phyloP scores from a whole-genome alignment of 2,797 vertebrate species.

The Cercopithecus neglectus region DNA sequence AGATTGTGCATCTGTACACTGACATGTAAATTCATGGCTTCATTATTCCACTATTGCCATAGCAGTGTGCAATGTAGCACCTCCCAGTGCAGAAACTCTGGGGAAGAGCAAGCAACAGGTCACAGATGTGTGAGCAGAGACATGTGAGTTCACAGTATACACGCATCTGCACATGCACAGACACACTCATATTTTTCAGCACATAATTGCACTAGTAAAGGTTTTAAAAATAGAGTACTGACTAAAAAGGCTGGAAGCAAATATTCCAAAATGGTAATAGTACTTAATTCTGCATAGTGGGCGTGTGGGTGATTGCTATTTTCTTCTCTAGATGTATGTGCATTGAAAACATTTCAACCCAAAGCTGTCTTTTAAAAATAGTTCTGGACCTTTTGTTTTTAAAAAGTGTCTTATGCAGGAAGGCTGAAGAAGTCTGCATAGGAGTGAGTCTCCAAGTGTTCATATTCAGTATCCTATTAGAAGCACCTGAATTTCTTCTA shows the following conservation, averaged over 20 bases:
- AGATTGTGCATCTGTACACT: neutral
- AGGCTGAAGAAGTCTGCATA: neutral
- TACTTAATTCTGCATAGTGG: neutral
- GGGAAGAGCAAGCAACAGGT: neutral
- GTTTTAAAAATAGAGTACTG: neutral
- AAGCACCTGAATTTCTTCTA: neutral
- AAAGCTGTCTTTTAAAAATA: conserved; percentile 29
- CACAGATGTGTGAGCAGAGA: neutral
- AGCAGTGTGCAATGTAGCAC: neutral
- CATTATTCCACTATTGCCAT: neutral
- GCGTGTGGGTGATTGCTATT: neutral
- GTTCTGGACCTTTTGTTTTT: neutral
- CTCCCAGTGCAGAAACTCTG: neutral
- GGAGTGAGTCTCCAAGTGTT: neutral
- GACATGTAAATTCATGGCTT: neutral
- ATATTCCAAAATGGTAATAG: neutral
- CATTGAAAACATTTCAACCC: neutral
- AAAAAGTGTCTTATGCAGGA: conserved; percentile 8
- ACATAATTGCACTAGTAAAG: neutral
- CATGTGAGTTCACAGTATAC: neutral
- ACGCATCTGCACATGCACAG: neutral
- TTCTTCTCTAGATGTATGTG: neutral
- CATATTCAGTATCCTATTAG: neutral
- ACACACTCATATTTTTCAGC: neutral
- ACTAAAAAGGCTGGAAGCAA: neutral